A percentile compares a stretch with the other conserved stretches of the same genome.
phyloP scores from a whole-genome alignment of 2,797 vertebrate genomes.

The Prunella strophiata region DNA sequence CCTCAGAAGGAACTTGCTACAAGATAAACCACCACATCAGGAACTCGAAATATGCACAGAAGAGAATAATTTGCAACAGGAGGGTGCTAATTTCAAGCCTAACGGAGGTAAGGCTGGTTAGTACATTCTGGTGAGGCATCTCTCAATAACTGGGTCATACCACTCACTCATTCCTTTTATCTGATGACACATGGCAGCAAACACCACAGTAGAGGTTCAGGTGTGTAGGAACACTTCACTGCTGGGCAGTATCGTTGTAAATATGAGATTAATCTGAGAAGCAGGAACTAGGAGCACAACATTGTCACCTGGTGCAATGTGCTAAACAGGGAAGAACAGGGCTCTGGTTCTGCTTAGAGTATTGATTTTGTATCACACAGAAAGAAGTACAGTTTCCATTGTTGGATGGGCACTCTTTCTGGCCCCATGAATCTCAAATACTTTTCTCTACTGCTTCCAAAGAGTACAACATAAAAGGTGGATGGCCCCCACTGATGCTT shows the following conservation, averaged over 20 bases:
- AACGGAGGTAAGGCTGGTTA: background rate
- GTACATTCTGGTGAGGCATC: background rate
- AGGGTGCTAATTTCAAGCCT: background rate
- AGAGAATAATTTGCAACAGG: background rate
- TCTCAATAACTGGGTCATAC: background rate
- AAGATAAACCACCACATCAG: background rate
- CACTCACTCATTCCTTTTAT: background rate
- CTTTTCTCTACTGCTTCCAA: background rate
- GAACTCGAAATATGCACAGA: background rate
- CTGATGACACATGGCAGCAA: background rate
- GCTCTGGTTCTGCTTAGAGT: background rate
- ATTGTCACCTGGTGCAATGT: background rate
- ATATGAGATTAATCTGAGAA: background rate
- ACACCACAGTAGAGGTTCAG: background rate
- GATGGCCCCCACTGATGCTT: background rate
- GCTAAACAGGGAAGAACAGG: background rate
- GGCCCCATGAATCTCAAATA: background rate
- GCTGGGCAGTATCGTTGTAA: background rate
- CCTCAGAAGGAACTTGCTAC: background rate
- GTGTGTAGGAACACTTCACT: background rate
- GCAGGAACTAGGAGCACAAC: background rate
- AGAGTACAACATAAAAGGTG: background rate
- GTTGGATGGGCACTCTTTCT: background rate
- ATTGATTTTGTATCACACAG: background rate
- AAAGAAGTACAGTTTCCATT: background rate